phyloP scores from a whole-genome alignment of 2,113 vertebrate species.

The Herpetotheres cachinnans region DNA sequence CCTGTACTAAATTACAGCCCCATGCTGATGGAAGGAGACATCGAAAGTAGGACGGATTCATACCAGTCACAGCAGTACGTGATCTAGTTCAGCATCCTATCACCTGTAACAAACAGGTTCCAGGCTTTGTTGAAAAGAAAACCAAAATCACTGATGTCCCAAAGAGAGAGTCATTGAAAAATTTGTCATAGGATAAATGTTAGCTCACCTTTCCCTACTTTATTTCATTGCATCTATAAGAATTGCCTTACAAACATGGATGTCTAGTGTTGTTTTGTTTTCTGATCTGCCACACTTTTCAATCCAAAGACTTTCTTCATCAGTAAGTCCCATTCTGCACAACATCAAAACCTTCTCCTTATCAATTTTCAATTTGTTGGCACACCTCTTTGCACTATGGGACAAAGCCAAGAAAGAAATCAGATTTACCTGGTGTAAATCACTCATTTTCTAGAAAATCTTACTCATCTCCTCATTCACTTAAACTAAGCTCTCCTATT shows the following conservation, averaged over 20 bases:
- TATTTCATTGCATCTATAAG: not conserved
- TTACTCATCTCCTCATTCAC: not conserved
- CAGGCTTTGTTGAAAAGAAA: not conserved
- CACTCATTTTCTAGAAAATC: not conserved
- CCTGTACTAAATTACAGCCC: not conserved
- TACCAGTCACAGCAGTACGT: not conserved
- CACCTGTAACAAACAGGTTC: rapidly evolving
- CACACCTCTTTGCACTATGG: not conserved
- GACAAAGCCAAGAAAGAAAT: not conserved
- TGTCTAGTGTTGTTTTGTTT: not conserved
- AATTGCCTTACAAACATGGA: not conserved
- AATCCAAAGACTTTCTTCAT: not conserved
- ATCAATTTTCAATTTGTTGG: not conserved
- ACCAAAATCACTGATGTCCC: not conserved
- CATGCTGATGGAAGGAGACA: no score
- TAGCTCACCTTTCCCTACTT: not conserved
- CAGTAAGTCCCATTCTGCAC: not conserved
- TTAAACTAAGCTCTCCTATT: not conserved
- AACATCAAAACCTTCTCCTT: not conserved
- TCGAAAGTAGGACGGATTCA: not conserved
- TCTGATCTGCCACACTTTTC: not conserved
- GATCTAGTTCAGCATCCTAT: not conserved
- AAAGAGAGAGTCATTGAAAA: not conserved
- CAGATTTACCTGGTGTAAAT: not conserved
- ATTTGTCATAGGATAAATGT: not conserved